phyloP scores from a whole-genome alignment of 2,888 invertebrate genomes.

The Beris morrisii region DNA sequence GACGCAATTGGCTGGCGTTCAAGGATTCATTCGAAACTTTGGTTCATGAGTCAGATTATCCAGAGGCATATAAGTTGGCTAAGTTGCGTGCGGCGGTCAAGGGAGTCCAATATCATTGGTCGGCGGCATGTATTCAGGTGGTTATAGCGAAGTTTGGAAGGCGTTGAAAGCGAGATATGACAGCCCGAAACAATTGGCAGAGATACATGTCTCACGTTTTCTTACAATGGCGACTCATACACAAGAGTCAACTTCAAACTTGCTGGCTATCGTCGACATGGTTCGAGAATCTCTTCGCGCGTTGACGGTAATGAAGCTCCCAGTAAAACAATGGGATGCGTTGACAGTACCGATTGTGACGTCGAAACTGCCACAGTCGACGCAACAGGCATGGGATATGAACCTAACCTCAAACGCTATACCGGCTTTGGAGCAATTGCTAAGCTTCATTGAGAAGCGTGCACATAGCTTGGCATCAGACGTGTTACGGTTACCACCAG shows the following conservation, averaged over 20 bases:
- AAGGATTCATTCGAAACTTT: conserved; percentile 32
- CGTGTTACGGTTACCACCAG: background rate
- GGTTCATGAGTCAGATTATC: conserved; percentile 26
- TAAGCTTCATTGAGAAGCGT: conserved; percentile 17
- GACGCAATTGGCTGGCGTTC: conserved; percentile 29
- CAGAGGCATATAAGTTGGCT: conserved; percentile 33
- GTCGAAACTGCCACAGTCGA: background rate
- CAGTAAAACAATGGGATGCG: conserved; percentile 26
- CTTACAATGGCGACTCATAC: conserved; percentile 12
- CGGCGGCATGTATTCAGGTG: conserved; percentile 26
- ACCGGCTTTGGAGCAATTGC: background rate
- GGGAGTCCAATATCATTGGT: conserved; percentile 24
- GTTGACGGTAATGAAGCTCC: conserved; percentile 33
- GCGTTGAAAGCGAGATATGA: background rate
- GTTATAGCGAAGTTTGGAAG: too few species aligned
- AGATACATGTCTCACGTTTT: conserved; percentile 34
- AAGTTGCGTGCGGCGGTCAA: conserved; percentile 30
- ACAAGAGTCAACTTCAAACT: conserved; percentile 21
- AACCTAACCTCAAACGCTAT: conserved; percentile 1
- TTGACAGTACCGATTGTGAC: background rate
- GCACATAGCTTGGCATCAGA: conserved; percentile 32
- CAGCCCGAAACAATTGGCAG: conserved; percentile 29
- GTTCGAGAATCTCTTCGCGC: conserved; percentile 35
- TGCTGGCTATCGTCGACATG: conserved; percentile 29
- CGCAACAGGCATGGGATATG: conserved; percentile 6